phyloP scores from a whole-genome alignment of 1,140 invertebrate genomes.

The Pseudomyrmex concolor region DNA sequence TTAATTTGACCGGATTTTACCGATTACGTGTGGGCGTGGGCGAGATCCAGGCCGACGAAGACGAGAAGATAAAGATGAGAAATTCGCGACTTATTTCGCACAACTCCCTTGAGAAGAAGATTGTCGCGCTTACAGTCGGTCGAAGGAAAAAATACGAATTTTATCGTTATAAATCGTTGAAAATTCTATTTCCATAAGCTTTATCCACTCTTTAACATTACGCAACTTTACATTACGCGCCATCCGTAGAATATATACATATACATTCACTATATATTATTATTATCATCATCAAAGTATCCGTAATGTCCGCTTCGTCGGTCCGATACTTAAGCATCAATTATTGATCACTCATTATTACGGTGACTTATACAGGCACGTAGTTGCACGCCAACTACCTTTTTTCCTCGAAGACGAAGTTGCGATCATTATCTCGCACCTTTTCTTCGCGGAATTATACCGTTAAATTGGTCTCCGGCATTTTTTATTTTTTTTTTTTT shows the following conservation, averaged over 20 bases:
- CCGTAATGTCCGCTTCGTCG: conserved; percentile 1
- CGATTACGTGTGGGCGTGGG: conserved; percentile 18
- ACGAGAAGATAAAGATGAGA: background rate
- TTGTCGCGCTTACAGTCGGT: background rate
- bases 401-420: conserved; percentile 8
- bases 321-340: conserved; percentile 38
- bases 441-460: background rate
- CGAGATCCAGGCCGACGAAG: background rate
- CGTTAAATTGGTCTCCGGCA: too few species aligned
- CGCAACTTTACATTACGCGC: background rate
- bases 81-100: background rate
- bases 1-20: conserved; percentile 4
- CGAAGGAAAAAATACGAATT: too few species aligned
- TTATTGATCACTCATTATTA: conserved; percentile 55
- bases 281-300: conserved; percentile 29
- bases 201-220: background rate
- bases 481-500: too few species aligned
- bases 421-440: background rate
- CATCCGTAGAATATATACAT: background rate
- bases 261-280: conserved; percentile 8
- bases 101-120: background rate
- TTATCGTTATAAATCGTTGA: too few species aligned
- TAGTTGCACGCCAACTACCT: background rate
- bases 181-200: conserved; percentile 1
- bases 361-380: conserved; percentile 34